phyloP scores from a whole-genome alignment of 1,140 invertebrate genomes.

The Drosophila simulans region DNA sequence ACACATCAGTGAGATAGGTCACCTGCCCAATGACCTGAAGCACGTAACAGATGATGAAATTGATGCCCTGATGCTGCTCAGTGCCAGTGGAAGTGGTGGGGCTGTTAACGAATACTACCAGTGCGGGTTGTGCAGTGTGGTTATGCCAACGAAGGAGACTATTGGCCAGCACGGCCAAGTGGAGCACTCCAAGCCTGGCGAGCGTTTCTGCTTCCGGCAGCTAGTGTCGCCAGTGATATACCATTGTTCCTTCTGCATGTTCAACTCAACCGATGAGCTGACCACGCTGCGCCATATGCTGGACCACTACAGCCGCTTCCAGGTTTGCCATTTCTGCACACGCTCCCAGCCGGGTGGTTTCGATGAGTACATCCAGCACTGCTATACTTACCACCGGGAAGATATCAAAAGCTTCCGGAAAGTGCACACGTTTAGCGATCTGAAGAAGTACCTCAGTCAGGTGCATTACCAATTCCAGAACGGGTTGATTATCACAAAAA shows the following conservation, averaged over 20 bases:
- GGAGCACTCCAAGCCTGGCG: conserved; percentile 28
- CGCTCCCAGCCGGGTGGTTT: conserved; percentile 13
- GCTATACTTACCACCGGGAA: conserved; percentile 26
- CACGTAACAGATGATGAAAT: conserved; percentile 38
- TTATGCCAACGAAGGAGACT: conserved; percentile 47
- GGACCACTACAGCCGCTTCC: conserved; percentile 51
- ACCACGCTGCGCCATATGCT: conserved; percentile 53
- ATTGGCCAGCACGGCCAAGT: conserved; percentile 45
- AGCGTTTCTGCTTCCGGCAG: conserved; percentile 48
- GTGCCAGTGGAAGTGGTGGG: background rate
- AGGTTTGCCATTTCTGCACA: conserved; percentile 35
- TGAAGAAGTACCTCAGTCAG: conserved; percentile 56
- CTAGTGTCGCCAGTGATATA: conserved; percentile 29
- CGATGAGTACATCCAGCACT: conserved; percentile 61
- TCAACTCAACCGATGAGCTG: conserved; percentile 38
- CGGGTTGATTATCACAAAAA: conserved; percentile 62
- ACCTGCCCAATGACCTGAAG: conserved; percentile 59
- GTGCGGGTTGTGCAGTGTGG: conserved; percentile 48
- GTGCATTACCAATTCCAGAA: conserved; percentile 63
- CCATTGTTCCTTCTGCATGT: conserved; percentile 60
- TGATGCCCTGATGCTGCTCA: conserved; percentile 12
- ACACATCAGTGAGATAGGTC: conserved; percentile 25
- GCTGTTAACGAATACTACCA: conserved; percentile 48
- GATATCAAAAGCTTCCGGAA: conserved; percentile 26
- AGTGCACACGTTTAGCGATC: conserved; percentile 26